Conservation (phyloP, 2,797 vertebrate species). For the Sebastes matsubarae region DNA sequence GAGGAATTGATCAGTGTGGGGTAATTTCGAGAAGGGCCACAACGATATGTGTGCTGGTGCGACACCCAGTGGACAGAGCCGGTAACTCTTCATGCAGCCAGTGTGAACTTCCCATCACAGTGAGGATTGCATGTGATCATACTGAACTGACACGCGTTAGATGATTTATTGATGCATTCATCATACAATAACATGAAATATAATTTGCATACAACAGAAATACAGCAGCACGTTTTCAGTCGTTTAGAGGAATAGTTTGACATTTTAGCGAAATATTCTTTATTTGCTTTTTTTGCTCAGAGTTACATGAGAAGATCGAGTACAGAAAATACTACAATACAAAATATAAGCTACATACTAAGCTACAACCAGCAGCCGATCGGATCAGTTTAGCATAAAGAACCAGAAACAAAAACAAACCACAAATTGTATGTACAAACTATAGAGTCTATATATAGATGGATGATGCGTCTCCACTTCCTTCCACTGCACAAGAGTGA, state of each 20-base stretch:
- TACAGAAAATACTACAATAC: too few relatives aligned
- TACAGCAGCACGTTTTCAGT: not conserved
- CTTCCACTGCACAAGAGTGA: too few relatives aligned
- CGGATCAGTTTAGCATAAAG: not conserved
- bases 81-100: not conserved
- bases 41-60: constrained; percentile 24
- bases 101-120: not conserved
- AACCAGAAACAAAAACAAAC: not conserved
- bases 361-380: not conserved
- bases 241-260: not conserved
- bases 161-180: constrained; percentile 23
- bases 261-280: not conserved
- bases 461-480: too few relatives aligned
- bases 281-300: not conserved
- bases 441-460: not conserved
- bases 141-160: not conserved
- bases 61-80: constrained; percentile 54
- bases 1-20: not conserved
- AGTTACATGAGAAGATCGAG: not conserved
- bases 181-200: constrained; percentile 1
- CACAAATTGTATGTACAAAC: not conserved
- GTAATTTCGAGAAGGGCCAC: not conserved
- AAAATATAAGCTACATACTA: not conserved
- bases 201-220: not conserved
- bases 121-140: not conserved